Conservation (phyloP, 2,797 vertebrate genomes). For the Siniperca scherzeri region DNA sequence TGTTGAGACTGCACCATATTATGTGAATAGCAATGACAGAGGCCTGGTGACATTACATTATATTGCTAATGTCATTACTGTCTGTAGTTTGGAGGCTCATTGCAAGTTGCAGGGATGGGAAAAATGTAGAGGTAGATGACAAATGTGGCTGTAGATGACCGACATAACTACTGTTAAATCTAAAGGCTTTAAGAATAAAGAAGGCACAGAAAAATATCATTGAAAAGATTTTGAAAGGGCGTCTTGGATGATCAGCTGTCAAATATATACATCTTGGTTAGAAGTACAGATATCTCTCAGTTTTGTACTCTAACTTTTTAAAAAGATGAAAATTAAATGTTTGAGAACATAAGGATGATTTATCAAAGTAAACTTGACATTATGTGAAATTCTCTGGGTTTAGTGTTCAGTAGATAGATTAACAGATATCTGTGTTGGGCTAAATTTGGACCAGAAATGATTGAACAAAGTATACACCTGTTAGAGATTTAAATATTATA, state of each 20-base stretch:
- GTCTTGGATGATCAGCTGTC: background rate
- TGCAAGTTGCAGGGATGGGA: background rate
- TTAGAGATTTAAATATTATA: background rate
- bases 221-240: background rate
- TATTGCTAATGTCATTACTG: slow-evolving; percentile 7
- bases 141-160: background rate
- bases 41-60: background rate
- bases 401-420: no score
- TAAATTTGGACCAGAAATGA: no score
- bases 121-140: background rate
- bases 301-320: no score
- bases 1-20: slow-evolving; percentile 17
- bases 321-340: background rate
- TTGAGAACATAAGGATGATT: background rate
- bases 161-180: background rate
- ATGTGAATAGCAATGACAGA: slow-evolving; percentile 6
- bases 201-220: background rate
- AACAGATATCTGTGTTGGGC: no score
- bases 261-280: background rate
- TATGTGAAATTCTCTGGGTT: background rate
- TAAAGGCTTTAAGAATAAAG: background rate
- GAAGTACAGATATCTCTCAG: background rate
- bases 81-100: background rate
- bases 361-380: background rate
- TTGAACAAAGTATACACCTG: background rate